phyloP scores from a whole-genome alignment of 2,888 invertebrate species.

The Frankliniella fusca region DNA sequence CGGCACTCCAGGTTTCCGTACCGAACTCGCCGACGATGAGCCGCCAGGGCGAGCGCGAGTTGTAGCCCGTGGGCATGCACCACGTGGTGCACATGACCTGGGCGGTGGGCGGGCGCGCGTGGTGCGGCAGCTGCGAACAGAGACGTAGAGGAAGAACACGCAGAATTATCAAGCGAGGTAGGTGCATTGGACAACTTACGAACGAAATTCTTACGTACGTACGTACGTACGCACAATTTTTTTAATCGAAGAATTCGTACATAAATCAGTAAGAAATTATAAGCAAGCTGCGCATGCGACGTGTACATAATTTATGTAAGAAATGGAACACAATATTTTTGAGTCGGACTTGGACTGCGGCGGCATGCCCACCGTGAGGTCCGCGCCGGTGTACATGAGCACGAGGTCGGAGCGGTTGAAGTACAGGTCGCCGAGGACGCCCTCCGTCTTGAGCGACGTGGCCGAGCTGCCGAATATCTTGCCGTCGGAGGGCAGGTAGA shows the following conservation, averaged over 20 bases:
- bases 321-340: no score
- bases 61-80: neutral
- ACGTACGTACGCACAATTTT: no score
- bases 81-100: neutral
- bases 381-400: neutral
- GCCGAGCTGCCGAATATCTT: neutral
- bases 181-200: no score
- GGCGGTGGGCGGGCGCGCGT: neutral
- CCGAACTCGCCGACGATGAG: neutral
- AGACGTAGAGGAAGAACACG: no score
- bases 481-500: neutral
- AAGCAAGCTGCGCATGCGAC: no score
- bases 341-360: no score
- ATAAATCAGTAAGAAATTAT: no score
- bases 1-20: neutral
- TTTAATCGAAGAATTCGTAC: no score
- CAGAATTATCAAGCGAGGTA: no score
- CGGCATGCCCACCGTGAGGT: neutral
- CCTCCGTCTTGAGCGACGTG: neutral
- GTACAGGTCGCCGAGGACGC: conserved; percentile 5
- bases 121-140: neutral
- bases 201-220: no score
- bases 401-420: neutral
- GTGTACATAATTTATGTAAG: no score
- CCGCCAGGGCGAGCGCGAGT: neutral